phyloP scores from a whole-genome alignment of 2,113 vertebrate species.

The Helogale parvula region DNA sequence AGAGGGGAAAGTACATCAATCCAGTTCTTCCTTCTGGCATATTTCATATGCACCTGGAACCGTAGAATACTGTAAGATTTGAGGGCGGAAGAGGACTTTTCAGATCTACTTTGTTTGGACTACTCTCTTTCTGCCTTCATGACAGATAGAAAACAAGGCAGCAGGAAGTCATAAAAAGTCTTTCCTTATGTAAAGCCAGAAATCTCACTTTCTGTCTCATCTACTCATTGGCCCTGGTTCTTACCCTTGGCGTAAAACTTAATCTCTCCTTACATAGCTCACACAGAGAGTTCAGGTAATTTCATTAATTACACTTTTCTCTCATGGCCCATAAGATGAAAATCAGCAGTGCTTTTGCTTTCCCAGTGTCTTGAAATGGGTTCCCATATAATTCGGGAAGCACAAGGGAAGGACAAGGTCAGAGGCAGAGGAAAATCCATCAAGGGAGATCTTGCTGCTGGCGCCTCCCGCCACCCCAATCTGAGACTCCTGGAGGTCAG shows the following conservation, averaged over 20 bases:
- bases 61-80: accelerated
- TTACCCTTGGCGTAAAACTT: background rate
- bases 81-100: background rate
- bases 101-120: background rate
- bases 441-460: accelerated
- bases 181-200: background rate
- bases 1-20: accelerated
- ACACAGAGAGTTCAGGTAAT: background rate
- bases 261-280: too few relatives aligned
- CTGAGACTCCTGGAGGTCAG: accelerated
- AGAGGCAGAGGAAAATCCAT: too few relatives aligned
- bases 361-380: background rate
- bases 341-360: background rate
- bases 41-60: accelerated
- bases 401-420: too few relatives aligned
- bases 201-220: too few relatives aligned
- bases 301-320: background rate
- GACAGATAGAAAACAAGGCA: background rate
- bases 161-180: too few relatives aligned
- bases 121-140: too few relatives aligned
- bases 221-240: background rate
- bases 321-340: background rate
- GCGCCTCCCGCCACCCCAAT: accelerated
- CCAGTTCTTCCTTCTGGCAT: too few relatives aligned
- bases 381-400: background rate